These are phyloP conservation scores for Mus spicilegus DNA, from an alignment of 2,113 vertebrate species.

Conservation along the genomic window DNA sequence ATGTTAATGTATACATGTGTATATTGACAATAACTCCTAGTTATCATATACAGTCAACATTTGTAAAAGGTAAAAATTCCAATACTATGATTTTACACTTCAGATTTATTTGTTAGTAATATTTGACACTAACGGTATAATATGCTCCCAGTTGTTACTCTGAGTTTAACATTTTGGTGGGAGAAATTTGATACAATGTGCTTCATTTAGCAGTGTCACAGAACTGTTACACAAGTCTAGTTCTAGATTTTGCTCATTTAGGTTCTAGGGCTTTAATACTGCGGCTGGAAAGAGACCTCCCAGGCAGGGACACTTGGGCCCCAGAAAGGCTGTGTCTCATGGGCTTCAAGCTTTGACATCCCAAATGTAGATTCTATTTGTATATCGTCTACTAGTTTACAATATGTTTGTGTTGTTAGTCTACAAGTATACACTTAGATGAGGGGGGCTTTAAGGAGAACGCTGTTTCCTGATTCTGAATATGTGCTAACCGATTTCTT, in stretches of 20 bases:
- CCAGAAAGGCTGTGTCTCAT: too few relatives aligned
- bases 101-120: not conserved
- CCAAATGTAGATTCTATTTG: not conserved
- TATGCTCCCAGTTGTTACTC: not conserved
- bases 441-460: not conserved
- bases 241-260: slow-evolving; percentile 3
- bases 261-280: not conserved
- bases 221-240: not conserved
- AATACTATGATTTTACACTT: not conserved
- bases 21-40: not conserved
- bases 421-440: not conserved
- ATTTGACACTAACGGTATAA: slow-evolving; percentile 14
- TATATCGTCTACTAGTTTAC: not conserved
- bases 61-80: slow-evolving; percentile 9
- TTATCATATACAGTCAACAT: not conserved
- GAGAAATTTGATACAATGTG: not conserved
- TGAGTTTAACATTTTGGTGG: not conserved
- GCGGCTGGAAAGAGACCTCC: not conserved
- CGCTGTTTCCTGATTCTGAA: not conserved
- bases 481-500: not conserved
- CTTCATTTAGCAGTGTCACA: not conserved
- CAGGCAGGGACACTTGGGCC: not conserved
- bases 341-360: not conserved
- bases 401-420: not conserved
- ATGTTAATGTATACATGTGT: not conserved